phyloP scores from a whole-genome alignment of 35 echinoderm and acorn worm species.

The Diadema setosum region DNA sequence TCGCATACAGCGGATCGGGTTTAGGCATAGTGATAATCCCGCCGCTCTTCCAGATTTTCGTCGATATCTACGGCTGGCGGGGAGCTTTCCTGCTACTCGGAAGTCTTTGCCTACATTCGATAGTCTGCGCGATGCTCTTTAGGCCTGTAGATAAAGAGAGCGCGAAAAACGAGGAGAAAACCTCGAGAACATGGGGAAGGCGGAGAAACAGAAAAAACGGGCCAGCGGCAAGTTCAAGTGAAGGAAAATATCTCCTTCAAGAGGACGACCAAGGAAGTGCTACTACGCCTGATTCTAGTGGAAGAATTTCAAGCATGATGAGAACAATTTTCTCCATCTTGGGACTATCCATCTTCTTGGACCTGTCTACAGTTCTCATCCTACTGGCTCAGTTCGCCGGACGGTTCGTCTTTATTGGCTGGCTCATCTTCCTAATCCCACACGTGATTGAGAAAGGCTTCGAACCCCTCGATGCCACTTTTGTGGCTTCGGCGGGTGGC shows the following conservation, averaged over 20 bases:
- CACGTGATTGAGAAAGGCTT: constrained; percentile 35
- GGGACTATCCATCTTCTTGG: constrained; percentile 22
- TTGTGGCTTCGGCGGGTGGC: constrained; percentile 29
- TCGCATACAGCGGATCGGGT: constrained; percentile 45
- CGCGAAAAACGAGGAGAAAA: background rate
- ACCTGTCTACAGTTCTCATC: constrained; percentile 17
- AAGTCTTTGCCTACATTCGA: constrained; percentile 17
- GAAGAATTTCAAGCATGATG: background rate
- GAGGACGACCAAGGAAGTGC: background rate
- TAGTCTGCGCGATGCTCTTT: constrained; percentile 38
- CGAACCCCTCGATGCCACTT: constrained; percentile 20
- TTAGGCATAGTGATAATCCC: constrained; percentile 36
- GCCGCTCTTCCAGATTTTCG: constrained; percentile 28
- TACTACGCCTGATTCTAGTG: background rate
- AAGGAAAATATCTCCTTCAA: background rate
- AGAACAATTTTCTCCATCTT: background rate
- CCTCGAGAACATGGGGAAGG: background rate
- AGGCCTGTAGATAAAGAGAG: constrained; percentile 32
- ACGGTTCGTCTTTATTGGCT: constrained; percentile 36
- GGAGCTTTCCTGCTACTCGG: constrained; percentile 33
- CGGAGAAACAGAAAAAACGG: background rate
- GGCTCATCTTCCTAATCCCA: constrained; percentile 41
- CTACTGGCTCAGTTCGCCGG: constrained; percentile 32
- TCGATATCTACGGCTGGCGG: constrained; percentile 46
- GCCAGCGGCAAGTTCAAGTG: background rate